phyloP scores from a whole-genome alignment of 2,888 invertebrate genomes.

The Spilarctia lutea region DNA sequence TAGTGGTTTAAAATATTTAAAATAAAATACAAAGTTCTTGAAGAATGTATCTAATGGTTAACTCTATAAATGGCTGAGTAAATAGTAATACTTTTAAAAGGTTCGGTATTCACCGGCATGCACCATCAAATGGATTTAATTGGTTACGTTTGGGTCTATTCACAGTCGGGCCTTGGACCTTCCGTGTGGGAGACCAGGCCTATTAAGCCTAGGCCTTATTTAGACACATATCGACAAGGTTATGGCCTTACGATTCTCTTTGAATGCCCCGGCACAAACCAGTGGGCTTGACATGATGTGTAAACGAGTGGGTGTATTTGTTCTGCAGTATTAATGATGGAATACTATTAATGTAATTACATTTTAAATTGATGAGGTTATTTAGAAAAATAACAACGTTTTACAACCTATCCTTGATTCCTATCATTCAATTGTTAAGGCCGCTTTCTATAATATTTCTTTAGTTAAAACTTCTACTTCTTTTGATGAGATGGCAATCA shows the following conservation, averaged over 20 bases:
- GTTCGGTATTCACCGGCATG: not conserved
- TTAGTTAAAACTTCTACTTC: no score
- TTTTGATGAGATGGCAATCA: no score
- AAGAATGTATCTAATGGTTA: not conserved
- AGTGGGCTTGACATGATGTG: constrained; percentile 19
- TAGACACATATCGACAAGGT: constrained; percentile 48
- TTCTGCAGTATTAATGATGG: constrained; percentile 12
- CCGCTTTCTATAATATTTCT: no score
- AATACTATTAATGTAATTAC: constrained; percentile 5
- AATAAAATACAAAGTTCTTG: not conserved
- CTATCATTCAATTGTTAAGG: not conserved
- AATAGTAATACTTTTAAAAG: not conserved
- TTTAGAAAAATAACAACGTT: not conserved
- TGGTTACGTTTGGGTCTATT: constrained; percentile 45
- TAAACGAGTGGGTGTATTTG: constrained; percentile 20
- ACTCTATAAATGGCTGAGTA: not conserved
- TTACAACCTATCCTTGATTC: not conserved
- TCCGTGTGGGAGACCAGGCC: constrained; percentile 61
- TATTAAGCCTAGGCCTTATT: constrained; percentile 53
- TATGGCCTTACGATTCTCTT: constrained; percentile 47
- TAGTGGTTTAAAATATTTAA: not conserved
- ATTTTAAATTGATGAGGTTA: not conserved
- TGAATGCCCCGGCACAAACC: constrained; percentile 24
- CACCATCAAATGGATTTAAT: constrained; percentile 43
- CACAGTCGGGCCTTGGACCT: constrained; percentile 49